Percentiles rank a stretch among this genome's conserved stretches.
Evolutionary conservation across 1,140 invertebrate species (phyloP).

Genomic region (Zaprionus inermis): DNA sequence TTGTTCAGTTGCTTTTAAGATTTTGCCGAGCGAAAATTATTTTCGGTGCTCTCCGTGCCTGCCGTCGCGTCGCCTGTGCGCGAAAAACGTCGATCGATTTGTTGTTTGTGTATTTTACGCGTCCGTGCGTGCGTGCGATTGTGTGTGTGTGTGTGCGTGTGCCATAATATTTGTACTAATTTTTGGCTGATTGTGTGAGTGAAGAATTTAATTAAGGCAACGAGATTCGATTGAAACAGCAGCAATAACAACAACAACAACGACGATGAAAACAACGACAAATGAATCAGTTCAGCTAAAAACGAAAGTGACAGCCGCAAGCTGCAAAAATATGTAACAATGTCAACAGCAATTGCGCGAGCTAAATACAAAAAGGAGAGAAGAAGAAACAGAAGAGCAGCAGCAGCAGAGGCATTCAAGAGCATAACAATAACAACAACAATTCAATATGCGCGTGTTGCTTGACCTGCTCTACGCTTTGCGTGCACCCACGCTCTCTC

Average conservation of each 20-base stretch:
- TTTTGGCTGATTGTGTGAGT: constrained; percentile 34
- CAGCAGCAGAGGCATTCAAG: neutral
- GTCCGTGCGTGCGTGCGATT: constrained; percentile 13
- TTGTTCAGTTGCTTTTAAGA: constrained; percentile 83
- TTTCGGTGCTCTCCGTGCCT: constrained; percentile 43
- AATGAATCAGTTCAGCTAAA: constrained; percentile 42
- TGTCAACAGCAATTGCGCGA: constrained; percentile 60
- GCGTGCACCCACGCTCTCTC: constrained; percentile 58
- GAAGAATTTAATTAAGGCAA: constrained; percentile 61
- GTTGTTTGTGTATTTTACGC: constrained; percentile 20
- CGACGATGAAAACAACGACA: constrained; percentile 42
- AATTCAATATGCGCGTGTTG: constrained; percentile 53
- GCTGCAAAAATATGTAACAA: constrained; percentile 63
- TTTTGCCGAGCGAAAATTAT: constrained; percentile 81
- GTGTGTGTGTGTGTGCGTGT: constrained; percentile 41
- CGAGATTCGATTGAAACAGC: constrained; percentile 50
- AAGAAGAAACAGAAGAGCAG: constrained; percentile 19
- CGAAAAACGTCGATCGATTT: constrained; percentile 57
- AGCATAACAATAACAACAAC: constrained; percentile 17
- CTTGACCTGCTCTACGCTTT: constrained; percentile 63
- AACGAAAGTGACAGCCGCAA: constrained; percentile 66
- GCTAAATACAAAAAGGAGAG: constrained; percentile 17
- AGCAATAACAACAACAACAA: constrained; percentile 42
- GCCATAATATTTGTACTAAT: constrained; percentile 38
- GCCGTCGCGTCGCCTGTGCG: constrained; percentile 44